Evolutionary conservation across 1,140 invertebrate species (phyloP).

Genomic region (Triops longicaudatus): DNA sequence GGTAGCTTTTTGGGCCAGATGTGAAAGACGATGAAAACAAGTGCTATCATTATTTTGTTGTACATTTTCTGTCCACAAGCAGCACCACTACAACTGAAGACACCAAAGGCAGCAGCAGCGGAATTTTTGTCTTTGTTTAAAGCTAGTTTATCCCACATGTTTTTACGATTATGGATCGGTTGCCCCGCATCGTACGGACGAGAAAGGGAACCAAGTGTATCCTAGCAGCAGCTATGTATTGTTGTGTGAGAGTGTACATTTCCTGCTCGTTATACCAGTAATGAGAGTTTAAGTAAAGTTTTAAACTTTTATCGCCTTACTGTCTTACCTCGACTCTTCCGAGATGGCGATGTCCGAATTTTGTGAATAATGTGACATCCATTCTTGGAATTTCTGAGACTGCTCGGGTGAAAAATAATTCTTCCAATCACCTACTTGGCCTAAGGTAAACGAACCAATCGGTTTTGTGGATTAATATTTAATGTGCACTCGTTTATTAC

Average conservation of each 20-base stretch:
- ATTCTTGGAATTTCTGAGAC: conserved; percentile 35
- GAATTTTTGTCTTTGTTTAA: not conserved
- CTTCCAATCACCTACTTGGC: conserved; percentile 40
- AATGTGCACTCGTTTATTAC: not conserved
- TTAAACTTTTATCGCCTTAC: conserved; percentile 2
- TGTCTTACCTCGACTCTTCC: not conserved
- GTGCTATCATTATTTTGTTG: not conserved
- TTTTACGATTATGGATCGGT: conserved; percentile 1
- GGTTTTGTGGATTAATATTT: not conserved
- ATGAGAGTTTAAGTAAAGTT: conserved; percentile 16
- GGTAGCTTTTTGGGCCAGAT: not conserved
- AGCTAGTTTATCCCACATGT: not conserved
- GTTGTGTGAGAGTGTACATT: conserved; percentile 8
- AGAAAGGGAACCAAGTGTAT: not conserved
- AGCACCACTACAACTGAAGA: not conserved
- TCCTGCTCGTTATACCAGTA: conserved; percentile 1
- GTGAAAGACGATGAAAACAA: conserved; percentile 5
- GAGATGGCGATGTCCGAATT: conserved; percentile 10
- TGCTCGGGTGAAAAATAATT: conserved; percentile 36
- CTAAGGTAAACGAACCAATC: conserved; percentile 24
- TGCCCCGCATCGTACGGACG: not conserved
- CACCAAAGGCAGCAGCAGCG: conserved; percentile 2
- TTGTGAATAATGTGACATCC: conserved; percentile 32
- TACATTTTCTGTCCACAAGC: not conserved
- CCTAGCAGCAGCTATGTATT: conserved; percentile 8